Base-by-base conservation (phyloP, 2,888 invertebrate species). In the Athalia rosae region DNA sequence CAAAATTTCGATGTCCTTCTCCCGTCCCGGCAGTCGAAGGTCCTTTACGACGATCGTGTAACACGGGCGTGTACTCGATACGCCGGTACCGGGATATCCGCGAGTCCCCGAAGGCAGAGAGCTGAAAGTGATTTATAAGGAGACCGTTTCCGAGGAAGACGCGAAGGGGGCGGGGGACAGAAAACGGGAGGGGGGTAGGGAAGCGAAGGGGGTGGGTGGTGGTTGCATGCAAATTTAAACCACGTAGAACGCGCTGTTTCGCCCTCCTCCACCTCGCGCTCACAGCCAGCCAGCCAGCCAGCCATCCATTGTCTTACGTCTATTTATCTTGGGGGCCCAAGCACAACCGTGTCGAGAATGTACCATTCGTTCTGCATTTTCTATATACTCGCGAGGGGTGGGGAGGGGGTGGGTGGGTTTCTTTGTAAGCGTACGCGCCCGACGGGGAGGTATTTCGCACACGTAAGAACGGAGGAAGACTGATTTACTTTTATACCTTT, bases 181-280 rank as follows among this genome's bases (percentile, higher is more conserved):
- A 6, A 28, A 58, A 15, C 61, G 48, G 62, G 61, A 62, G 63
- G 86, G 87, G 88, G 88, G 88, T 88, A 88, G 88, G 86, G 85
- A 85, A 84, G 82, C 86, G 78, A 82, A 82, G 82, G 78, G 79
- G 84, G 79, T 81, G 81, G 85, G 83, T 84, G 85, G 84, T 83
- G 81, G 85, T 83, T 84, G 86, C 85, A 87, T 88, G 88, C 87
- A 87, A 88, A 88, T 87, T 88, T 87, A 81, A 83, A 83, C 83
- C 85, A 86, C 85, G 85, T 82, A 74, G 85, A 86, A 85, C 84
- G 82, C 80, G 83, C 79, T 81, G 83, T 85, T 81, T 82, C 82
- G 81, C 81, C 82, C 82, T 78, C 78, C 77, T 62, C 78, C 71
- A 62, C 79, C 79, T 79, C 79, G 81, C 28, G 28, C 28, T 28